Evolutionary conservation across 2,888 invertebrate species (phyloP), one percentile per base, ranked within the genome.

Genomic region (Autographa gamma): DNA sequence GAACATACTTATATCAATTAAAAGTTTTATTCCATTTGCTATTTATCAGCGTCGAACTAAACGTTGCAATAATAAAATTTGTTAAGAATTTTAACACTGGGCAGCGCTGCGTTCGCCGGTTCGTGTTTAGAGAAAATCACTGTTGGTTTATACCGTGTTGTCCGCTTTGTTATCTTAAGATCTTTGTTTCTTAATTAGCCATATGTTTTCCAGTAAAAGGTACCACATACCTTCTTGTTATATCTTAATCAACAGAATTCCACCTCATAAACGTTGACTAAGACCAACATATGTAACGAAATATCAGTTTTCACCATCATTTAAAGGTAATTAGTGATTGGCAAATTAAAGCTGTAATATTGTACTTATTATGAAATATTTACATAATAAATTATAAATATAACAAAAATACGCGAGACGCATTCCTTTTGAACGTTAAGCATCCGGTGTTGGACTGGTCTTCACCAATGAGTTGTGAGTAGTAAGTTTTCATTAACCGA

Each of bases 121-220:
- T 4, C 43, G 3, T 11, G 38, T 38, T 38, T 38, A 11, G 38
- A 11, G 38, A 38, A 38, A 2, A 11, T 34, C 8, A 41, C 41
- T 43, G 43, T n/a, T 48, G 48, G n/a, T 48, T n/a, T 48, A 6
- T n/a, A n/a, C n/a, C 7, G n/a, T 14, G 18, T 18, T 18, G 48
- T 52, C 63, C 43, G 61, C 65, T 63, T 32, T 59, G 48, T 69
- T 48, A 66, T 66, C 43, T 56, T 69, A 41, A 62, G 11, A 59
- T 43, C 56, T 69, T 73, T 77, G 48, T 54, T 52, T 62, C 65
- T 69, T 76, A 76, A 73, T 78, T 67, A 70, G 16, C 74, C 19
- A 34, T 60, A 62, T 31, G 59, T 41, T 62, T 63, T 70, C 64
- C 32, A 70, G 59, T 64, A 66, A 73, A 73, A 66, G 1, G 54